These are phyloP conservation scores for Argya squamiceps DNA, from an alignment of 2,797 vertebrate species.

Conservation along the genomic window DNA sequence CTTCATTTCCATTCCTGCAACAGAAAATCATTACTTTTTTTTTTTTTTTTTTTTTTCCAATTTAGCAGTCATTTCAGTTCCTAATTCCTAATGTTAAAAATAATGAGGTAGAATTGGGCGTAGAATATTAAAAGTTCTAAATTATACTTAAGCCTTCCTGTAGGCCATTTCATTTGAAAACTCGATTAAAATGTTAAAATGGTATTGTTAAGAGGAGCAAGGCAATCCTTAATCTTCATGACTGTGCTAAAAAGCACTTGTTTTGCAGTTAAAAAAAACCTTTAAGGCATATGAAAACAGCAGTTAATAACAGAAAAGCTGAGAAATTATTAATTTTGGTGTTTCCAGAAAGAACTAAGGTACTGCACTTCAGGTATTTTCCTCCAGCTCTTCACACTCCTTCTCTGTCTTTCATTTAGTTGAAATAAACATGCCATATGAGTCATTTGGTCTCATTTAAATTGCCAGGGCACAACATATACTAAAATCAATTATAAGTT, in stretches of 20 bases:
- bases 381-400: neutral
- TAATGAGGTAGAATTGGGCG: neutral
- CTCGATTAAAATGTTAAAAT: neutral
- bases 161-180: neutral
- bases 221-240: neutral
- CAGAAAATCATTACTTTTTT: neutral
- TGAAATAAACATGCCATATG: neutral
- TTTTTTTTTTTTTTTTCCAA: neutral
- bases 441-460: neutral
- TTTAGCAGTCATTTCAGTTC: neutral
- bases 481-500: neutral
- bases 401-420: neutral
- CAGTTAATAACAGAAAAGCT: neutral
- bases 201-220: neutral
- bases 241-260: neutral
- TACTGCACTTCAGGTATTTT: neutral
- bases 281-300: neutral
- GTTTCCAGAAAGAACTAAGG: neutral
- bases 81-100: neutral
- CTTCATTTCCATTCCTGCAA: neutral
- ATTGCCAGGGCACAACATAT: neutral
- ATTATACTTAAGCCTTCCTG: neutral
- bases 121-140: neutral
- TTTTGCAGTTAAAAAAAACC: neutral
- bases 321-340: neutral